A percentile compares a stretch with the other conserved stretches of the same genome.
Conservation (phyloP, 2,888 invertebrate genomes). For the Vesta saturnalis region DNA sequence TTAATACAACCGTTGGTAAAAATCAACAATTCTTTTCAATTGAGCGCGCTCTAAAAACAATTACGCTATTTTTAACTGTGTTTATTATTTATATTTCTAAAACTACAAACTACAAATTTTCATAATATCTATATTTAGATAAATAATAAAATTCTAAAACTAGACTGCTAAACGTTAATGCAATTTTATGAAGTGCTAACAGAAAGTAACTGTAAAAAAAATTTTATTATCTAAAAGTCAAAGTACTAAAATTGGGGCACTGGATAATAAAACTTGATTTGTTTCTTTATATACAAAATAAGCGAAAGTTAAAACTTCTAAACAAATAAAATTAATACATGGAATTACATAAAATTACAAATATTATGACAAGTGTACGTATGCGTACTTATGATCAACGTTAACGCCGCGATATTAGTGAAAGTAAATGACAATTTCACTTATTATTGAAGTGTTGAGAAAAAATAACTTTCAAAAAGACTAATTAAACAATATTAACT, state of each 20-base stretch:
- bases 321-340: neutral
- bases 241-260: slow-evolving; percentile 6
- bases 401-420: too few relatives aligned
- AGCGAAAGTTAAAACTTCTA: slow-evolving; percentile 7
- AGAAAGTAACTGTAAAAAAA: slow-evolving; percentile 8
- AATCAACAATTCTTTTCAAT: too few relatives aligned
- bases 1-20: too few relatives aligned
- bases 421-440: slow-evolving; percentile 12
- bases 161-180: neutral
- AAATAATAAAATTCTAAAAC: neutral
- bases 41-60: neutral
- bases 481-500: too few relatives aligned
- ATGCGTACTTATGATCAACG: too few relatives aligned
- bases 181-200: slow-evolving; percentile 7
- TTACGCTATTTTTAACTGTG: neutral
- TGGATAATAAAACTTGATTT: neutral
- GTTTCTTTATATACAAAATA: neutral
- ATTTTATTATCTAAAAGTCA: neutral
- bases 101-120: neutral
- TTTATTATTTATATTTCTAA: neutral
- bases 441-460: too few relatives aligned
- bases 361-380: too few relatives aligned
- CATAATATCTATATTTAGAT: slow-evolving; percentile 1
- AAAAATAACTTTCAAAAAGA: too few relatives aligned
- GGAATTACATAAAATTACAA: neutral